Evolutionary conservation across 2,888 invertebrate species (phyloP).

Genomic region (Ectemnius lituratus): DNA sequence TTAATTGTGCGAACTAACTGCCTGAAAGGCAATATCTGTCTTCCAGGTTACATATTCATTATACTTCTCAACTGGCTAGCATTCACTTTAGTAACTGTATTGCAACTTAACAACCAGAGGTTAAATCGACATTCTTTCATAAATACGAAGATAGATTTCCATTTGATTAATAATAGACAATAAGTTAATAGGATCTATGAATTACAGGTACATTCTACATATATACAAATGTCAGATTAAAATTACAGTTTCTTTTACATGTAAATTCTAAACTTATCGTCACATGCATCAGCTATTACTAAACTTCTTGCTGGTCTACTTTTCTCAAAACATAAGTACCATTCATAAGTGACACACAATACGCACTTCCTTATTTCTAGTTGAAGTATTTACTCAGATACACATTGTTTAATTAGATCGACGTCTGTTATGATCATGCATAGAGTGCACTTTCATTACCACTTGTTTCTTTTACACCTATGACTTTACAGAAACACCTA

Average conservation of each 20-base stretch:
- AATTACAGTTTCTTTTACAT: constrained; percentile 29
- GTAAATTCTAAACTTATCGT: constrained; percentile 23
- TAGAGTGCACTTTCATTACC: constrained; percentile 22
- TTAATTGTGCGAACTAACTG: not conserved
- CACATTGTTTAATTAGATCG: not conserved
- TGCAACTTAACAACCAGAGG: constrained; percentile 13
- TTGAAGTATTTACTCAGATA: not conserved
- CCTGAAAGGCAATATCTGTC: not conserved
- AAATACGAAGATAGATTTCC: constrained; percentile 11
- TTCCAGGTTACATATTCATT: constrained; percentile 4
- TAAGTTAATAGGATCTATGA: constrained; percentile 37
- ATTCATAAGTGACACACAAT: not conserved
- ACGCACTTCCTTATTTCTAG: not conserved
- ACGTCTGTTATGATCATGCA: not conserved
- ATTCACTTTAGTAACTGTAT: constrained; percentile 12
- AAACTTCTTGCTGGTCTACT: constrained; percentile 28
- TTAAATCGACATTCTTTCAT: not conserved
- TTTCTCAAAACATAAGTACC: constrained; percentile 2
- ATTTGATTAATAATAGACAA: constrained; percentile 21
- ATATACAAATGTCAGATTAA: constrained; percentile 30
- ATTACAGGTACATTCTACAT: constrained; percentile 31
- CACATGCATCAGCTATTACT: constrained; percentile 37
- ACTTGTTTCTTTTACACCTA: constrained; percentile 28
- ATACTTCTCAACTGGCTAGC: not conserved
- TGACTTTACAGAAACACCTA: constrained; percentile 73